phyloP scores from a whole-genome alignment of 2,888 invertebrate genomes.

The Ormyrus nitidulus region DNA sequence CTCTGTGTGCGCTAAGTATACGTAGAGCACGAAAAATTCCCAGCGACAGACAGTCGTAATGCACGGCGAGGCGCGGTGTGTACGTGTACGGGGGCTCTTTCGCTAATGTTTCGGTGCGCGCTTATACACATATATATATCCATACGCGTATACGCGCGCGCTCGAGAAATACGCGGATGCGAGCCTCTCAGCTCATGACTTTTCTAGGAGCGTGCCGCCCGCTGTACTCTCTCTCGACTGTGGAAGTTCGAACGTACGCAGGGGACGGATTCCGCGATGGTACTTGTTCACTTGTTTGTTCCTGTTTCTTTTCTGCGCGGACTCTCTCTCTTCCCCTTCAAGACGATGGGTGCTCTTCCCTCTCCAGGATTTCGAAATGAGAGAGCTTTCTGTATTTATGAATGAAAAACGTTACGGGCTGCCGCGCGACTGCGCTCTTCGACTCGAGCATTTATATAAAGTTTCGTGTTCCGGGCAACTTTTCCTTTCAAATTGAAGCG shows the following conservation, averaged over 20 bases:
- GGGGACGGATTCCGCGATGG: too few species aligned
- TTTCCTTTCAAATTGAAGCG: too few species aligned
- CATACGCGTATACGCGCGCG: neutral
- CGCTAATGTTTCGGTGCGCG: too few species aligned
- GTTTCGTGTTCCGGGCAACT: too few species aligned
- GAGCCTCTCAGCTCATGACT: too few species aligned
- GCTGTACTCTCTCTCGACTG: neutral
- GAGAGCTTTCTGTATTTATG: neutral
- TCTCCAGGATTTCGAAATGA: neutral
- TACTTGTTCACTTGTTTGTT: too few species aligned
- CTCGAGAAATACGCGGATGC: neutral
- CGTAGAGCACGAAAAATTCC: constrained; percentile 10
- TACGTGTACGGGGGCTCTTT: neutral
- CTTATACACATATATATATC: neutral
- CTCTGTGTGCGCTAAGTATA: constrained; percentile 19
- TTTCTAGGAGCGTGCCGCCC: neutral
- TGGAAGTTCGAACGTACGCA: too few species aligned
- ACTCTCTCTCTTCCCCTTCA: neutral
- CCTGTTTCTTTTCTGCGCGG: neutral
- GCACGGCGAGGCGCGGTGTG: neutral
- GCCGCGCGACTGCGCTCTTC: too few species aligned
- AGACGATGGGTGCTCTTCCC: neutral
- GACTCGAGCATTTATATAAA: too few species aligned
- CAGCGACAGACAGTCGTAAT: constrained; percentile 18
- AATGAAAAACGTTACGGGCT: too few species aligned